Evolutionary conservation across 2,797 vertebrate species (phyloP).

Genomic region (Scyliorhinus canicula): DNA sequence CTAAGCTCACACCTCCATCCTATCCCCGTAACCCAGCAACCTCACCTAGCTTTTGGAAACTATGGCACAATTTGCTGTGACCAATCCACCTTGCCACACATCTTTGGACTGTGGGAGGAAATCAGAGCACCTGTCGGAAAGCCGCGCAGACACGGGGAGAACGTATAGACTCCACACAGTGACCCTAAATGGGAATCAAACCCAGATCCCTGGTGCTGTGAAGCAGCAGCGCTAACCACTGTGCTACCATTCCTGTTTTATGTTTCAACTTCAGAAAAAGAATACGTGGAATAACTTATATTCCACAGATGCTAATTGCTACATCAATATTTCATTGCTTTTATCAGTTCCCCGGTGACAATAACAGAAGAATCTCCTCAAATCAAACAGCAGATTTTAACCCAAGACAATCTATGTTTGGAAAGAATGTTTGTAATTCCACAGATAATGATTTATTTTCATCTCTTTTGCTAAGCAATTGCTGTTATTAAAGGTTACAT

Average conservation of each 20-base stretch:
- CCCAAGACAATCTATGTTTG: background rate
- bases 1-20: too few species aligned
- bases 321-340: background rate
- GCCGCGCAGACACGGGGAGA: too few species aligned
- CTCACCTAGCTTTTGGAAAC: too few species aligned
- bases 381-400: background rate
- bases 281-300: background rate
- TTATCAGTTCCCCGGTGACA: background rate
- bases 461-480: background rate
- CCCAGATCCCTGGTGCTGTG: too few species aligned
- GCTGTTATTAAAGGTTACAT: slow-evolving; percentile 9
- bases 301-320: background rate
- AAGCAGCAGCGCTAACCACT: too few species aligned
- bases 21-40: too few species aligned
- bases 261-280: background rate
- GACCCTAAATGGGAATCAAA: too few species aligned
- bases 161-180: too few species aligned
- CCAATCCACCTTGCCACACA: too few species aligned
- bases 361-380: background rate
- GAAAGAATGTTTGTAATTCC: background rate
- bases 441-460: background rate
- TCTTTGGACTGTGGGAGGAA: too few species aligned
- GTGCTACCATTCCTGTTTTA: background rate
- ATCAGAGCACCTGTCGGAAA: too few species aligned
- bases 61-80: too few species aligned